A percentile compares a stretch with the other conserved stretches of the same genome.
These are phyloP conservation scores for Circaetus cinerascens DNA, from an alignment of 2,113 vertebrate genomes.

Conservation along the genomic window DNA sequence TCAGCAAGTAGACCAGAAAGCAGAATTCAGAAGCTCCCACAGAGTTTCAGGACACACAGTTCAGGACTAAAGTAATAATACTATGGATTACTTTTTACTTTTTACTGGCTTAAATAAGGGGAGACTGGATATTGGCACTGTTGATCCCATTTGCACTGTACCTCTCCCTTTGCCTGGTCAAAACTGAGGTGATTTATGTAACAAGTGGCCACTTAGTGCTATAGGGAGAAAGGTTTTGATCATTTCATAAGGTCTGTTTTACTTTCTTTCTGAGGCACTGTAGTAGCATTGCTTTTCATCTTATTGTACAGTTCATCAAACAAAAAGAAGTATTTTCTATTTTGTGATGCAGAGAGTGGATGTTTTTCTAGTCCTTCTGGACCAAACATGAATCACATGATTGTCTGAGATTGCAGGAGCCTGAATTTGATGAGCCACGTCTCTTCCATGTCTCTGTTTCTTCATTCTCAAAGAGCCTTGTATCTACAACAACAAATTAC, in stretches of 20 bases:
- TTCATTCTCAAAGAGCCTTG: neutral
- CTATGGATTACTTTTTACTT: neutral
- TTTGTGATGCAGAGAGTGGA: neutral
- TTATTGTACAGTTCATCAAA: neutral
- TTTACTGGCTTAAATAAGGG: neutral
- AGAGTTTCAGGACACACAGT: neutral
- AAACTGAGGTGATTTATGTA: neutral
- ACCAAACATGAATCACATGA: neutral
- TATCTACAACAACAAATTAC: neutral
- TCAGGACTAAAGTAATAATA: neutral
- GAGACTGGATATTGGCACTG: neutral
- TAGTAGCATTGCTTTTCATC: neutral
- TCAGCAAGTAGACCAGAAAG: neutral
- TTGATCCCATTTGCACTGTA: neutral
- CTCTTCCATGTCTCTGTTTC: neutral
- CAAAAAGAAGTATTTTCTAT: neutral
- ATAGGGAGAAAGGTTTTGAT: neutral
- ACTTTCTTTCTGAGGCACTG: neutral
- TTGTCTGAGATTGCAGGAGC: neutral
- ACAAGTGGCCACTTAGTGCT: neutral
- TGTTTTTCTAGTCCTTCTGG: neutral
- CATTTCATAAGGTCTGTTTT: neutral
- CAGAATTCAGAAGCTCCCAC: neutral
- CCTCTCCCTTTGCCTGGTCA: neutral
- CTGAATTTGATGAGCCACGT: neutral